These are phyloP conservation scores for Agonum fuliginosum DNA, from an alignment of 2,888 invertebrate species.

Conservation along the genomic window DNA sequence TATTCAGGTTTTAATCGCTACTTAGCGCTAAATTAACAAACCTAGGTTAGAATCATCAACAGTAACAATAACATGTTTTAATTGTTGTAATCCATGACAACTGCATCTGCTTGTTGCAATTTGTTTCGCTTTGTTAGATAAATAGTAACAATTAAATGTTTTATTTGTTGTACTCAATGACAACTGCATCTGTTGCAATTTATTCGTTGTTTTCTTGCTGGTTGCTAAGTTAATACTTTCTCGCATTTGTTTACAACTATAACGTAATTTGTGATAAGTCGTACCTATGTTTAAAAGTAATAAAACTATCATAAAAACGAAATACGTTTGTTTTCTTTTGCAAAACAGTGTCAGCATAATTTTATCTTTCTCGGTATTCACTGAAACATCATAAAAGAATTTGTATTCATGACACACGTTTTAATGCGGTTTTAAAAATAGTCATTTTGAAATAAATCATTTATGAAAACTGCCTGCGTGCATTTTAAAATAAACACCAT, in stretches of 20 bases:
- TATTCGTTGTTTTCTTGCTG: too few species aligned
- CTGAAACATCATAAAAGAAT: background rate
- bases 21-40: background rate
- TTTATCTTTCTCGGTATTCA: background rate
- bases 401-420: background rate
- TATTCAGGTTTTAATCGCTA: background rate
- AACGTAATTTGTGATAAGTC: too few species aligned
- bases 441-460: background rate
- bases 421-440: background rate
- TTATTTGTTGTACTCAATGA: background rate
- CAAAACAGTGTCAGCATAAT: background rate
- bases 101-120: background rate
- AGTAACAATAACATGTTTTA: background rate
- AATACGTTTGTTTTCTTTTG: background rate
- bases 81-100: background rate
- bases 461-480: background rate
- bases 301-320: too few species aligned
- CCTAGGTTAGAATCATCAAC: background rate
- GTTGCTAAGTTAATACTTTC: too few species aligned
- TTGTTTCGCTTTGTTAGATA: too few species aligned
- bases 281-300: too few species aligned
- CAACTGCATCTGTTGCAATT: background rate
- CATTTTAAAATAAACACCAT: background rate
- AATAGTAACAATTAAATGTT: background rate
- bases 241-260: too few species aligned